Percentiles rank a stretch among this genome's conserved stretches.
These are phyloP conservation scores for Triops longicaudatus DNA, from an alignment of 1,140 invertebrate species.

Conservation along the genomic window DNA sequence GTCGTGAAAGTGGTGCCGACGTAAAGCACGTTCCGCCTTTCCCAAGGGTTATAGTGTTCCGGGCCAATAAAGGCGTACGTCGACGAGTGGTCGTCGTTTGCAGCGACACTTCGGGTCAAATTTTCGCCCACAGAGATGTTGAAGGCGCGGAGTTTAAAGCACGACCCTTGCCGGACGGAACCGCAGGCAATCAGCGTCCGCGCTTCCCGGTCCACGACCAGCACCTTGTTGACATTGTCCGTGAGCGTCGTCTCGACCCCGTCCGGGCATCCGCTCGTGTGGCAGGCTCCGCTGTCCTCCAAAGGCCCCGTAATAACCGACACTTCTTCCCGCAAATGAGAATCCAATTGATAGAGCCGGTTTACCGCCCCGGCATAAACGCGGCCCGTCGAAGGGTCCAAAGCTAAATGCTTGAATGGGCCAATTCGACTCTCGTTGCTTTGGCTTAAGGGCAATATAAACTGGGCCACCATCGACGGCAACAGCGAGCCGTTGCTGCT, in stretches of 20 bases:
- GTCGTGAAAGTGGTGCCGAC: constrained; percentile 91
- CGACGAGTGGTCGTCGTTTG: constrained; percentile 81
- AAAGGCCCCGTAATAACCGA: constrained; percentile 62
- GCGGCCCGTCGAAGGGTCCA: constrained; percentile 50
- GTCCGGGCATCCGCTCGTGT: constrained; percentile 63
- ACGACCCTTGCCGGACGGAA: constrained; percentile 77
- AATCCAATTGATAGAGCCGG: constrained; percentile 67
- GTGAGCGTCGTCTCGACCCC: constrained; percentile 53
- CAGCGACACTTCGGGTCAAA: constrained; percentile 69
- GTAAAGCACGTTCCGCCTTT: constrained; percentile 72
- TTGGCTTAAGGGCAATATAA: neutral
- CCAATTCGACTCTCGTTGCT: neutral
- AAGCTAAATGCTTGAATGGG: constrained; percentile 48
- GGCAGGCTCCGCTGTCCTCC: constrained; percentile 76
- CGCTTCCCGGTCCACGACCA: constrained; percentile 74
- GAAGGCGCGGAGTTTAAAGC: constrained; percentile 69
- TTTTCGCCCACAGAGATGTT: constrained; percentile 70
- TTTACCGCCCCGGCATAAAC: constrained; percentile 77
- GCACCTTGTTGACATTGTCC: constrained; percentile 84
- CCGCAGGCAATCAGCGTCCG: constrained; percentile 77
- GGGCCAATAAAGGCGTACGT: constrained; percentile 93
- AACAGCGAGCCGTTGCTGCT: too few species aligned
- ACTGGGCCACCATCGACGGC: constrained; percentile 2
- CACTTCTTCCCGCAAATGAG: constrained; percentile 59
- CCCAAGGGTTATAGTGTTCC: constrained; percentile 67